Evolutionary conservation across 2,797 vertebrate genomes (phyloP), one percentile per base, ranked within the genome.

Genomic region (Eulemur albifrons): DNA sequence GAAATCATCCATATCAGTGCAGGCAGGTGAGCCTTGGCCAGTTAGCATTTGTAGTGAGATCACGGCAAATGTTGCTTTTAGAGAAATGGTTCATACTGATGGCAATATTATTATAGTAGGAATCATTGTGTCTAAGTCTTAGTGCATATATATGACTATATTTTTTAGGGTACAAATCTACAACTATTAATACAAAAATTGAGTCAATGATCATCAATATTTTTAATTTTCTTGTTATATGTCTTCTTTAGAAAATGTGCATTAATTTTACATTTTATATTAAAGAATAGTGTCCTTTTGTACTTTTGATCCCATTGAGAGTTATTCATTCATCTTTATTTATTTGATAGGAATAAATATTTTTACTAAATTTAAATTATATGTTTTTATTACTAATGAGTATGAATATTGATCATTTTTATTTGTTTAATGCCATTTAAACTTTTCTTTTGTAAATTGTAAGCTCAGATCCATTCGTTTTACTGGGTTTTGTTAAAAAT

Each of bases 271-370:
- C 3, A 61, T 54, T 75, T 90, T 50, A 27, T 35, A 18, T 69
- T 73, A 92, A 85, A 72, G 21, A 72, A 85, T 18, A 57, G 20
- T 13, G 0, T 21, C 43, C 8, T 20, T 75, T 48, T 63, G 21
- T 40, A 38, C 21, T 40, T 72, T 27, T 93, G 35, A 81, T 79
- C 30, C 57, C 23, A 89, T 23, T 52, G 76, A 87, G 20, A 14
- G 48, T 70, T 61, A 45, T 88, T 48, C 57, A 69, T 45, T 63
- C 21, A 50, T 35, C 17, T 67, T 45, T 75, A 30, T 14, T 82
- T 90, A 45, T 63, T 86, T 94, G 27, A 48, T 70, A 38, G 12
- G 18, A 87, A 61, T 82, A 92, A 72, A n/a, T 90, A 67, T 67
- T 61, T 94, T 90, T 21, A 69, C 38, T 61, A 32, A 45, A 43